Conservation (phyloP, 2,888 invertebrate genomes). For the Drosophila leonis region DNA sequence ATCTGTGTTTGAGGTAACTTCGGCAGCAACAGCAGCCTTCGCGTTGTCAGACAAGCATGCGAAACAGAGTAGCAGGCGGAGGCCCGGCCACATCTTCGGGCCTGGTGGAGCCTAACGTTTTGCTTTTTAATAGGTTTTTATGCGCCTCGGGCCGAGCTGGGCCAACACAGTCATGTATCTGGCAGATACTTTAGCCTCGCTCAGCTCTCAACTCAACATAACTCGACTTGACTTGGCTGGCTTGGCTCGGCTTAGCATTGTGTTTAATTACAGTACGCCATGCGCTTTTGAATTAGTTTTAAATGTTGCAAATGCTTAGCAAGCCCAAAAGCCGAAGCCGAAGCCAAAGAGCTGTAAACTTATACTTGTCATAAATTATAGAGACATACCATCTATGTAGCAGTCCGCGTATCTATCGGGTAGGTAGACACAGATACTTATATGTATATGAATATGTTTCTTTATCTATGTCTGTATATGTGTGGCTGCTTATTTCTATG, state of each 20-base stretch:
- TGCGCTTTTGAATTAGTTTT: conserved; percentile 72
- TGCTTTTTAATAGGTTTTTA: conserved; percentile 74
- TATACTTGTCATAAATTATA: conserved; percentile 76
- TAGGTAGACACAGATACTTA: not conserved
- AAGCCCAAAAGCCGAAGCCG: conserved; percentile 9
- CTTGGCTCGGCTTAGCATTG: conserved; percentile 40
- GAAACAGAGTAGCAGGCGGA: conserved; percentile 45
- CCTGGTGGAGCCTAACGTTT: conserved; percentile 59
- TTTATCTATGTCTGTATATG: not conserved
- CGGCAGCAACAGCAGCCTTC: conserved; percentile 36
- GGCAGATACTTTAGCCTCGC: conserved; percentile 61
- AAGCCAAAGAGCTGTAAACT: conserved; percentile 53
- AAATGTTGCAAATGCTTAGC: conserved; percentile 58
- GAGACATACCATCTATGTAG: conserved; percentile 38
- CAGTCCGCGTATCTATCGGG: conserved; percentile 38
- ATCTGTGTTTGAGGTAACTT: conserved; percentile 32
- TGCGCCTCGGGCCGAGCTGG: conserved; percentile 49
- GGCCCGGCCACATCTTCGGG: conserved; percentile 32
- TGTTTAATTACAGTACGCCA: conserved; percentile 74
- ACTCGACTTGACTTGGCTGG: conserved; percentile 1
- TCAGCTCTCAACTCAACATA: not conserved
- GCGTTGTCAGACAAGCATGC: conserved; percentile 52
- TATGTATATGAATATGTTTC: not conserved
- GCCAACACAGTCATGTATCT: conserved; percentile 46
- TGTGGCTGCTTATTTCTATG: conserved; percentile 24